phyloP scores from a whole-genome alignment of 2,888 invertebrate genomes.

The Chloromyia formosa region DNA sequence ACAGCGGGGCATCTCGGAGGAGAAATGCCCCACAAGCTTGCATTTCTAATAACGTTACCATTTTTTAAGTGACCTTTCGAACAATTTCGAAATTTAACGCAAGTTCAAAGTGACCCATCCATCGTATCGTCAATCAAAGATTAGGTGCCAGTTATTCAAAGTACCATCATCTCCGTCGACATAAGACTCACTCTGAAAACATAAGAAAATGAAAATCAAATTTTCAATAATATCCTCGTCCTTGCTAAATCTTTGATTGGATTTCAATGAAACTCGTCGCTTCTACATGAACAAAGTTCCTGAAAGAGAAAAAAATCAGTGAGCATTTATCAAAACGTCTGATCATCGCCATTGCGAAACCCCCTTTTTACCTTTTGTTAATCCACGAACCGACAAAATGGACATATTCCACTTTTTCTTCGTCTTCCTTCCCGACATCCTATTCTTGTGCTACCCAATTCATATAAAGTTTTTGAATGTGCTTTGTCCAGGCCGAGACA shows the following conservation, averaged over 20 bases:
- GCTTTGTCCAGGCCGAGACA: not conserved
- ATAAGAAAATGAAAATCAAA: not conserved
- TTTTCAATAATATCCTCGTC: not conserved
- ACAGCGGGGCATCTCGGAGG: too few species aligned
- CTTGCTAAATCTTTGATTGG: not conserved
- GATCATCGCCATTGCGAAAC: slow-evolving; percentile 6
- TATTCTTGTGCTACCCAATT: not conserved
- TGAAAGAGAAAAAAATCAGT: not conserved
- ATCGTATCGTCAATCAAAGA: too few species aligned
- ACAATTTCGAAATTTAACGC: too few species aligned
- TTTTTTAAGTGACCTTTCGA: too few species aligned
- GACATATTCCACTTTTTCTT: not conserved
- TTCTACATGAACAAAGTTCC: slow-evolving; percentile 10
- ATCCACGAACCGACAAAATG: slow-evolving; percentile 9
- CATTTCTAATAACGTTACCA: too few species aligned
- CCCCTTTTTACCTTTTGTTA: slow-evolving; percentile 19
- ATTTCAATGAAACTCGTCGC: slow-evolving; percentile 21
- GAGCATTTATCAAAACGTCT: slow-evolving; percentile 28
- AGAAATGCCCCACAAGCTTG: too few species aligned
- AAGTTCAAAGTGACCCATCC: too few species aligned
- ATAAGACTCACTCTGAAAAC: too few species aligned
- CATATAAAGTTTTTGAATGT: not conserved
- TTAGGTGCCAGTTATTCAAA: too few species aligned
- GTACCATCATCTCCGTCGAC: too few species aligned
- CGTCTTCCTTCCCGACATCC: not conserved